Base-by-base conservation (phyloP, 2,113 vertebrate species). In the Sylvilagus bachmani region DNA sequence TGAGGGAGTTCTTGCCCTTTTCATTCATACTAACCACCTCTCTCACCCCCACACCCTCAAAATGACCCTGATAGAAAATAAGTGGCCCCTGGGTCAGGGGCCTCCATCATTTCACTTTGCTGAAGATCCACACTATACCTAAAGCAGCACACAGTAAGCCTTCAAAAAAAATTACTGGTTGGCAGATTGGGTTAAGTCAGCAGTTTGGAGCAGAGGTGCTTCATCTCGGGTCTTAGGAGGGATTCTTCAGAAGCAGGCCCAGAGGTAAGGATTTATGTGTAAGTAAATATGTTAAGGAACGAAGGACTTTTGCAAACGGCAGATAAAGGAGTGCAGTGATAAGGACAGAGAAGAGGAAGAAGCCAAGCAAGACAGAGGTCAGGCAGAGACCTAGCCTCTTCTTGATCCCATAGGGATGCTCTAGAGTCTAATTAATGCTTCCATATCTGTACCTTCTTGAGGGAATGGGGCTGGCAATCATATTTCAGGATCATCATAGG, bases 321-420 rank as follows among this genome's bases (percentile, higher is more conserved):
- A 53, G 33, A 58, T 53, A n/a, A 53, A 6, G 49, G 33, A 49
- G 19, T 51, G 22, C 6, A 22, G 13, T 31, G 66, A 44, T 27
- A 13, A 67, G 10, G 2, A 11, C 7, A 75, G 38, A 21, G 24
- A 90, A 62, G 11, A 36, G 14, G 9, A 44, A 91, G n/a, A 69
- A 77, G 24, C 36, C n/a, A 83, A 58, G 69, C 12, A 79, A 93
- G 79, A 25, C 21, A 84, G n/a, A 75, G 67, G 93, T 93, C n/a
- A 51, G 27, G 3, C 29, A 83, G 44, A 51, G 19, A 0, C n/a
- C 10, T 27, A 36, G 22, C 10, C 38, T 87, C 69, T 19, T 0
- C 5, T 16, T 4, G 25, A 31, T 27, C 14, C 6, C 55, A 67
- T 0, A 1, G 22, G 10, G 14, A 78, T 58, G 31, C 44, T 87